Percentiles rank a stretch among this genome's conserved stretches.
Evolutionary conservation across 2,113 vertebrate genomes (phyloP).

Genomic region (Oryzias woworae): DNA sequence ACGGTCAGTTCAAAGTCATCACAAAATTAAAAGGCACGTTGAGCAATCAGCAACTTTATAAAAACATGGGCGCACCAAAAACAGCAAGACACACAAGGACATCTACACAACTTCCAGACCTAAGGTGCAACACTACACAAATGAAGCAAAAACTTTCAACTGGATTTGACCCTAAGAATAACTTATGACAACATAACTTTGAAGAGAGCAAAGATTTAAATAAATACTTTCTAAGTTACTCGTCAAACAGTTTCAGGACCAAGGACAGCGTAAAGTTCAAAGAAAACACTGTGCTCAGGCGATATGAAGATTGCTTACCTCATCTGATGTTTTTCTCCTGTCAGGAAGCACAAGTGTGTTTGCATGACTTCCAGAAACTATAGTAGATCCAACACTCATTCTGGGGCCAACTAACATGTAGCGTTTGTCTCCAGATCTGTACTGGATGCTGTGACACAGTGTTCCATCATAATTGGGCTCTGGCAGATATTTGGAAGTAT

Average conservation of each 20-base stretch:
- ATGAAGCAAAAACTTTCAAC: no score
- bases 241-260: background rate
- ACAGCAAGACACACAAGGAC: no score
- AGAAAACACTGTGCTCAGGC: background rate
- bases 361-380: slow-evolving; percentile 40
- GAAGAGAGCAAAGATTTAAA: no score
- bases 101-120: no score
- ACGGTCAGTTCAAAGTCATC: no score
- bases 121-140: no score
- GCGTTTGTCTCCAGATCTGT: slow-evolving; percentile 2
- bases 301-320: background rate
- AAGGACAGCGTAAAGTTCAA: background rate
- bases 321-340: slow-evolving; percentile 4
- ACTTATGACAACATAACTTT: no score
- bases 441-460: slow-evolving; percentile 2
- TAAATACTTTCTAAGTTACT: no score
- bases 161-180: no score
- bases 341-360: slow-evolving; percentile 28
- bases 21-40: no score
- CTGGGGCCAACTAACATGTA: slow-evolving; percentile 44
- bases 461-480: background rate
- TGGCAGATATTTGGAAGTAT: background rate
- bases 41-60: no score
- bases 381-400: slow-evolving; percentile 55
- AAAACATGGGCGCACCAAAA: no score